phyloP scores from a whole-genome alignment of 2,113 vertebrate genomes.

The Eonycteris spelaea region DNA sequence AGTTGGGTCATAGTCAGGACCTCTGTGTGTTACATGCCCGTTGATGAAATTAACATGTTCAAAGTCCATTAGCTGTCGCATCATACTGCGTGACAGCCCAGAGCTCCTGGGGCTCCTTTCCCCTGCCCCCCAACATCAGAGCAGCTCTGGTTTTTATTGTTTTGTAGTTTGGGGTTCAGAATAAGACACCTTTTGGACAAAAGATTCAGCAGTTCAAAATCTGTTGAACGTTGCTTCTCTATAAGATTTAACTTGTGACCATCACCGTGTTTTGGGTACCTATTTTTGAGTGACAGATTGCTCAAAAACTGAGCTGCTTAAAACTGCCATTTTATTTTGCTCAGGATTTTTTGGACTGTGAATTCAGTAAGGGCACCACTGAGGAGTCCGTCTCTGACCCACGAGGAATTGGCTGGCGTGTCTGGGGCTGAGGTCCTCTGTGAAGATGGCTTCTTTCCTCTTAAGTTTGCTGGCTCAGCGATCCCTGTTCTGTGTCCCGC shows the following conservation, averaged over 20 bases:
- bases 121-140: not conserved
- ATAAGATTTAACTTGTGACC: not conserved
- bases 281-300: not conserved
- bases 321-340: not conserved
- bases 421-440: not conserved
- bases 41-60: not conserved
- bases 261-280: not conserved
- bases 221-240: not conserved
- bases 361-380: not conserved
- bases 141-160: not conserved
- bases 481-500: not conserved
- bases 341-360: not conserved
- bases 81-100: not conserved
- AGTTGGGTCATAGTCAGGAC: not conserved
- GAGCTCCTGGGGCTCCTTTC: not conserved
- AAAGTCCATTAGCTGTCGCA: not conserved
- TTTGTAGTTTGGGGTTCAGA: not conserved
- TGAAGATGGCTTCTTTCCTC: not conserved
- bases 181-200: not conserved
- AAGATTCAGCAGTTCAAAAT: not conserved
- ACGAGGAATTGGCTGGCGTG: not conserved
- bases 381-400: not conserved
- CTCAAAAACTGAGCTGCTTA: not conserved
- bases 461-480: fast-evolving
- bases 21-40: not conserved